phyloP scores from a whole-genome alignment of 2,113 vertebrate genomes.

The Sturnus vulgaris region DNA sequence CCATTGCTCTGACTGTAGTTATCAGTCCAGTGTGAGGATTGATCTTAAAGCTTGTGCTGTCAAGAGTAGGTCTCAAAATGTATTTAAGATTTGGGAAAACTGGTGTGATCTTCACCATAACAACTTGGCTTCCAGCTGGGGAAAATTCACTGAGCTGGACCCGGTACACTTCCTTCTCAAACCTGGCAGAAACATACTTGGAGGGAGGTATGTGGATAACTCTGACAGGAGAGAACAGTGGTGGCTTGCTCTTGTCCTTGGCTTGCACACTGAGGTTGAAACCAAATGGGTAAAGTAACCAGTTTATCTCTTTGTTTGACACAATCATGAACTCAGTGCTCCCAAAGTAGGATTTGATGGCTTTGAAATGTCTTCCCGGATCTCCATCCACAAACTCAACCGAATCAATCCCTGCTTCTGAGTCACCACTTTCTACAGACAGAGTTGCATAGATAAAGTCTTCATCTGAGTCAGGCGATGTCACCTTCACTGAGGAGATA shows the following conservation, averaged over 20 bases:
- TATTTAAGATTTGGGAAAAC: slow-evolving; percentile 78
- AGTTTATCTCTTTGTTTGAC: slow-evolving; percentile 82
- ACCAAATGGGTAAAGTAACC: slow-evolving; percentile 81
- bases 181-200: slow-evolving; percentile 73
- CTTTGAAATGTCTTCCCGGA: slow-evolving; percentile 81
- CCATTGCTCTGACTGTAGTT: slow-evolving; percentile 77
- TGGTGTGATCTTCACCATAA: slow-evolving; percentile 73
- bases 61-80: slow-evolving; percentile 75
- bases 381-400: slow-evolving; percentile 86
- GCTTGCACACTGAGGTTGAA: slow-evolving; percentile 91
- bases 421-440: slow-evolving; percentile 72
- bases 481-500: slow-evolving; percentile 66
- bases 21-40: slow-evolving; percentile 85
- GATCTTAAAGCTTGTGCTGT: slow-evolving; percentile 81
- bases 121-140: slow-evolving; percentile 83
- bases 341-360: slow-evolving; percentile 76
- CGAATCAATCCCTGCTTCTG: slow-evolving; percentile 70
- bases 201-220: slow-evolving; percentile 80
- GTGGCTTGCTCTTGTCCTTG: slow-evolving; percentile 76
- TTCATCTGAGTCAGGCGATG: slow-evolving; percentile 50
- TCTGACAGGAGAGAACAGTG: slow-evolving; percentile 75
- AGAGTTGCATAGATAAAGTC: slow-evolving; percentile 76
- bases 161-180: slow-evolving; percentile 81
- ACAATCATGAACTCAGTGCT: slow-evolving; percentile 84
- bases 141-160: slow-evolving; percentile 86